Evolutionary conservation across 2,113 vertebrate species (phyloP), one percentile per base, ranked within the genome.

Genomic region (Lampris megalopsis): DNA sequence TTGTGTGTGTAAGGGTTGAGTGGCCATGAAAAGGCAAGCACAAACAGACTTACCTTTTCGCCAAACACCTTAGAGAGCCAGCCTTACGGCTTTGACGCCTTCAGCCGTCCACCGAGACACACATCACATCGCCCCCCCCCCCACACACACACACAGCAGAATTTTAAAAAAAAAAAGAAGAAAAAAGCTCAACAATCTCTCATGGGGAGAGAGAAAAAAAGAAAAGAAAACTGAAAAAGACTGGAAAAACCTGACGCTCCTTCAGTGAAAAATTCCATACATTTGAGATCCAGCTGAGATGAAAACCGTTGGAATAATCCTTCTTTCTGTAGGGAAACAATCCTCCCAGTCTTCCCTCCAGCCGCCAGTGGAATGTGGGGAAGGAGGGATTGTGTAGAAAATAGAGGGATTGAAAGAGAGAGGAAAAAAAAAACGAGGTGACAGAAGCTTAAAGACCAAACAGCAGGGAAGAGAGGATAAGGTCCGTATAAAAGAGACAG

Each of bases 1-100:
- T 50, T 70, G 43, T 35, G 45, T 69, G 76, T 78, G 63, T 58
- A 24, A 24, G 24, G 24, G 24, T 24, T 24, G 24, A 24, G 24
- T 24, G 24, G 24, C 24, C 24, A 24, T 24, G 24, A 24, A 24
- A 24, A 24, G 24, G 24, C 0, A 24, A 78, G 8, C 62, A 10
- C 61, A 75, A 62, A 63, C 71, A 71, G 68, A 81, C 91, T 91
- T 84, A 92, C 91, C 91, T 91, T 85, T 73, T 66, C 47, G 75
- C 62, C 69, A 76, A 57, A 81, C 85, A 54, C 86, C 63, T 86
- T 60, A 80, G 71, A 62, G 43, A 54, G 56, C 53, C 56, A 73
- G 81, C 56, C 53, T 81, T 75, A 79, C 0, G 68, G 84, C 56
- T 71, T 63, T 68, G 67, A 8, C 80, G 67, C 60, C 45, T 7